Conservation (phyloP, 2,888 invertebrate species). For the Diaphora mendica region DNA sequence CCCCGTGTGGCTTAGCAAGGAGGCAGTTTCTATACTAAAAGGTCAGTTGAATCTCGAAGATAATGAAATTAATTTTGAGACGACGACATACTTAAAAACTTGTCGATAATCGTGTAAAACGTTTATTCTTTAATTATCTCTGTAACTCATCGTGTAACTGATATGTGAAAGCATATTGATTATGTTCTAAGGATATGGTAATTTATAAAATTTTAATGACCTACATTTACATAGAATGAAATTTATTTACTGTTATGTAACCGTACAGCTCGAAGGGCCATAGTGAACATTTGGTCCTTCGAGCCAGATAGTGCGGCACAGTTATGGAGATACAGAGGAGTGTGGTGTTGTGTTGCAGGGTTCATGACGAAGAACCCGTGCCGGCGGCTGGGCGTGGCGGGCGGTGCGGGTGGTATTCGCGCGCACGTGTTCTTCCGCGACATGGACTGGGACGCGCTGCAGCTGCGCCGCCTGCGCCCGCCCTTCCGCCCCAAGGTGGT, state of each 20-base stretch:
- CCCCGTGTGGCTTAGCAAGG: constrained; percentile 94
- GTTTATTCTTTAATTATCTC: not conserved
- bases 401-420: constrained; percentile 93
- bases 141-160: not conserved
- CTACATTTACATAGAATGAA: too few relatives aligned
- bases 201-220: too few relatives aligned
- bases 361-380: constrained; percentile 99
- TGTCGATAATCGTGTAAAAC: not conserved
- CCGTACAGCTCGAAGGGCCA: too few relatives aligned
- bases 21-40: constrained; percentile 80
- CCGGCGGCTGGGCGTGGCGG: constrained; percentile 96
- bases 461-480: constrained; percentile 95
- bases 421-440: constrained; percentile 97
- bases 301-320: not conserved
- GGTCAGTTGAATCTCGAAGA: constrained; percentile 50
- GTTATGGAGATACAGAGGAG: too few relatives aligned
- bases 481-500: constrained; percentile 99
- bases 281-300: not conserved
- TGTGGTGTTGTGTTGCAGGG: constrained; percentile 68
- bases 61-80: not conserved
- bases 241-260: too few relatives aligned
- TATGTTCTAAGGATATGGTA: too few relatives aligned
- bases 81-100: not conserved
- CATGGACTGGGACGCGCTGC: constrained; percentile 98
- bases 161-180: too few relatives aligned